Evolutionary conservation across 2,888 invertebrate genomes (phyloP), one percentile per base, ranked within the genome.

Genomic region (Plagiodera versicolora): DNA sequence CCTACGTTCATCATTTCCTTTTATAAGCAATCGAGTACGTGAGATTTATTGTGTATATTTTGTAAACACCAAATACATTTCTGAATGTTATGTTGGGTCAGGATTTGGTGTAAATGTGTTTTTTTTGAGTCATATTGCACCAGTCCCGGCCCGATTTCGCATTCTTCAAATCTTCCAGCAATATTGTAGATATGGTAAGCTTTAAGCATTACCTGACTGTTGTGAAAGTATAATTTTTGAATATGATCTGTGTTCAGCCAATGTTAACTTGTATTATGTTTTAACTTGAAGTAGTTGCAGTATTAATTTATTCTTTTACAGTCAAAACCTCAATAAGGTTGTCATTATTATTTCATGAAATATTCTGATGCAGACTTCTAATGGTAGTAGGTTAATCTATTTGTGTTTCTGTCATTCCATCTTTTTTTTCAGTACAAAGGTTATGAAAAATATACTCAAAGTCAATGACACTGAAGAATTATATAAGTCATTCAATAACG

Each of bases 131-230:
- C 81, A 81, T 75, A 81, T 81, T 81, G 81, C 81, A 81, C 81
- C 78, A 74, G 81, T 81, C 81, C 81, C 81, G 81, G 81, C 81
- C 81, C 81, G 80, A 80, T 77, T 75, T 72, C 72, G 67, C 59
- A 68, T 68, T 70, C 68, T 60, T 24, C 49, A 32, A 49, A 57
- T 61, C 60, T 19, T 10, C 53, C 35, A 14, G n/a, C 39, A 1
- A 3, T 39, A 4, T 39, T 32, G 39, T 14, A 6, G 14, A 39
- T 39, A n/a, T 39, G 39, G 39, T 39, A 11, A 56, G 18, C n/a
- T n/a, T n/a, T n/a, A n/a, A n/a, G n/a, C n/a, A n/a, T n/a, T n/a
- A n/a, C n/a, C n/a, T n/a, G n/a, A n/a, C n/a, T n/a, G n/a, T n/a
- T n/a, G n/a, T n/a, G n/a, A n/a, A n/a, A n/a, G n/a, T n/a, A n/a